Conservation (phyloP, 2,113 vertebrate genomes). For the Bambusicola thoracicus region DNA sequence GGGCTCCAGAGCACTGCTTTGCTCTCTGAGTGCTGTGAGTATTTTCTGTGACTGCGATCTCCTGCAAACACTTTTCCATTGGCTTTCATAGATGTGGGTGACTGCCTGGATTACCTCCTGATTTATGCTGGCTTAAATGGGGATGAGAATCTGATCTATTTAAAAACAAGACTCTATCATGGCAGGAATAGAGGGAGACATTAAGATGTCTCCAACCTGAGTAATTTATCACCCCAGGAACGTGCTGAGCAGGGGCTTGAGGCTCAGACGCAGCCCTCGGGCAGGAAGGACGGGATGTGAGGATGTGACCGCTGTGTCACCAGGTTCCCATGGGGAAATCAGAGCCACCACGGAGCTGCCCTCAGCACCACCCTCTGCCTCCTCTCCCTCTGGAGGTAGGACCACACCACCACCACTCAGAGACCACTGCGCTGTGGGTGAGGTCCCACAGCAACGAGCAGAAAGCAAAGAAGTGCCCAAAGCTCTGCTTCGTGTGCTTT, state of each 20-base stretch:
- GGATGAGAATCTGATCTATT: slow-evolving; percentile 13
- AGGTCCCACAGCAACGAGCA: not conserved
- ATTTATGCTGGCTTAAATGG: not conserved
- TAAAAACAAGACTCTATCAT: not conserved
- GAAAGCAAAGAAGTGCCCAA: not conserved
- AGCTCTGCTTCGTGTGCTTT: not conserved
- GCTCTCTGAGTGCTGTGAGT: not conserved
- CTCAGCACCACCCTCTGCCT: not conserved
- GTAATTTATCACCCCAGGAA: not conserved
- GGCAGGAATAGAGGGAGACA: not conserved
- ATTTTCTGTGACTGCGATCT: not conserved
- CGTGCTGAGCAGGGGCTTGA: not conserved
- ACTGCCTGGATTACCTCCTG: slow-evolving; percentile 16
- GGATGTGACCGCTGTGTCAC: not conserved
- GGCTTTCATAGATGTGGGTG: not conserved
- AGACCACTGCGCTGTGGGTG: not conserved
- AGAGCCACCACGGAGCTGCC: not conserved
- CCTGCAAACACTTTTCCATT: not conserved
- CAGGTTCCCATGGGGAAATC: not conserved
- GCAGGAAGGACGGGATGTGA: not conserved
- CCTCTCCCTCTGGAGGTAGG: not conserved
- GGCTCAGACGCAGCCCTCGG: not conserved
- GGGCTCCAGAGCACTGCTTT: slow-evolving; percentile 14
- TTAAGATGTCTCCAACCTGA: not conserved
- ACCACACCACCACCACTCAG: not conserved